Conservation (phyloP, 2,113 vertebrate species). For the Diadophis punctatus region DNA sequence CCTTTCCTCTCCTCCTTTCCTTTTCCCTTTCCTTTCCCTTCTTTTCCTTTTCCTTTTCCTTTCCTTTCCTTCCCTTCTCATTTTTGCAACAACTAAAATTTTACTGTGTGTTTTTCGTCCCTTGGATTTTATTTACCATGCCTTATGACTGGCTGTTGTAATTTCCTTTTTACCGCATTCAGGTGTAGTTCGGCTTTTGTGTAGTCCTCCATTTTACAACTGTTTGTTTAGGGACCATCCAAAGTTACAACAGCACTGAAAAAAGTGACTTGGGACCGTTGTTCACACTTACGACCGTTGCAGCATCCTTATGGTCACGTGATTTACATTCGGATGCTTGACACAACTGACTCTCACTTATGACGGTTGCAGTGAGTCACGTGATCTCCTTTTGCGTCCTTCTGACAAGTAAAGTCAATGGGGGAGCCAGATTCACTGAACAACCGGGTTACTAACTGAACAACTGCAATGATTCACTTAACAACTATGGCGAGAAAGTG, state of each 20-base stretch:
- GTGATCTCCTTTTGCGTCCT: background rate
- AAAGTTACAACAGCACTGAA: background rate
- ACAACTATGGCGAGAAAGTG: too few relatives aligned
- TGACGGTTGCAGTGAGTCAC: background rate
- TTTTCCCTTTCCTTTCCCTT: too few relatives aligned
- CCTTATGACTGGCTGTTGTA: background rate
- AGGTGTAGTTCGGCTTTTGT: background rate
- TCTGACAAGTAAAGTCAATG: background rate
- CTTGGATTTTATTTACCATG: background rate
- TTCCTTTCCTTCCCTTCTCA: background rate
- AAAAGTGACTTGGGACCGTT: background rate
- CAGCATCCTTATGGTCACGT: background rate
- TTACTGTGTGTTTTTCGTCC: background rate
- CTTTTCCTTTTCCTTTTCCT: too few relatives aligned
- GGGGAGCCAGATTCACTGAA: too few relatives aligned
- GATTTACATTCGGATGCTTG: background rate
- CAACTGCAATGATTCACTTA: too few relatives aligned
- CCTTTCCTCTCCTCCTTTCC: too few relatives aligned
- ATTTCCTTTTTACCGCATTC: background rate
- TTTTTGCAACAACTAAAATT: background rate
- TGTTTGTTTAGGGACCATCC: background rate
- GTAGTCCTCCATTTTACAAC: background rate
- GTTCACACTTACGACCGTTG: fast-evolving
- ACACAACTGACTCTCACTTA: background rate
- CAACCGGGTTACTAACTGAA: too few relatives aligned